Conservation (phyloP, 1,140 invertebrate genomes). For the Leptinotarsa texana region DNA sequence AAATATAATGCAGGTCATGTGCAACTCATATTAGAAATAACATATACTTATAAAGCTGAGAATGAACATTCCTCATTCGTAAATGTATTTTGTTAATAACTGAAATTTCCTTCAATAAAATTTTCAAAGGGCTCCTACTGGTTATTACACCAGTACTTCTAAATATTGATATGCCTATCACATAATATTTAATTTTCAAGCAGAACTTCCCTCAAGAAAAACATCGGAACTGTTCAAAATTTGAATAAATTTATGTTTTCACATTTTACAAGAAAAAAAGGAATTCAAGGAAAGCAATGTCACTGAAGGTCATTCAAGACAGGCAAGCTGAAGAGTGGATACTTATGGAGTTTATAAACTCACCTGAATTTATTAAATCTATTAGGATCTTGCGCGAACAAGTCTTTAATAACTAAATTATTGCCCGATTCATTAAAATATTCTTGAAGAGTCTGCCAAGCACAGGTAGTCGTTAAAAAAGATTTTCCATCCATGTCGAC, state of each 20-base stretch:
- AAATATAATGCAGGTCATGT: neutral
- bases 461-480: conserved; percentile 65
- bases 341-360: conserved; percentile 24
- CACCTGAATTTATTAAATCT: conserved; percentile 85
- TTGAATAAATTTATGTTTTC: too few relatives aligned
- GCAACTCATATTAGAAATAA: neutral
- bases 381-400: conserved; percentile 76
- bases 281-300: conserved; percentile 3
- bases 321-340: neutral
- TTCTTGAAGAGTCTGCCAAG: conserved; percentile 73
- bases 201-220: too few relatives aligned
- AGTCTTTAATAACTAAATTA: conserved; percentile 74
- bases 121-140: too few relatives aligned
- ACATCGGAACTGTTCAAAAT: too few relatives aligned
- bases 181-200: too few relatives aligned
- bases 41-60: too few relatives aligned
- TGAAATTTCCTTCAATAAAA: too few relatives aligned
- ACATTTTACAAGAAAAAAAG: neutral
- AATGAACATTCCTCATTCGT: too few relatives aligned
- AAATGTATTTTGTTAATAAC: too few relatives aligned
- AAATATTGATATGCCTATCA: too few relatives aligned
- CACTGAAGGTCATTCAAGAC: conserved; percentile 41
- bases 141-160: too few relatives aligned
- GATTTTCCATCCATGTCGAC: conserved; percentile 39
- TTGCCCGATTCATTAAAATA: conserved; percentile 69